These are phyloP conservation scores for Tachycineta bicolor DNA, from an alignment of 2,113 vertebrate genomes.

Conservation along the genomic window DNA sequence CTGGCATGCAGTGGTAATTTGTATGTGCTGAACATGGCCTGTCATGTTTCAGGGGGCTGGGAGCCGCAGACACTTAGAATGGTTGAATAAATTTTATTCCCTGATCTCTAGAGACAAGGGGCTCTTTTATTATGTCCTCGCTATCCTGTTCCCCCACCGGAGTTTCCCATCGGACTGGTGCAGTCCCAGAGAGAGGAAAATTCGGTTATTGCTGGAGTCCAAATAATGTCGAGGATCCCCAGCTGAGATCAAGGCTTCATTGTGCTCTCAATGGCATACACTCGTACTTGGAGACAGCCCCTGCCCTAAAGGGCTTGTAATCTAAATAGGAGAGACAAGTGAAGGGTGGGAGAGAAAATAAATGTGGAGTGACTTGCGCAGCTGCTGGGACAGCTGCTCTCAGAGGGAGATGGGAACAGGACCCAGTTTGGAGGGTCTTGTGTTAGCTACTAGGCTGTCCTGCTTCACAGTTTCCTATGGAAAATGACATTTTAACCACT, in stretches of 20 bases:
- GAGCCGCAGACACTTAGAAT: accelerated
- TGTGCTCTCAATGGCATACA: background rate
- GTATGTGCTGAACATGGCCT: background rate
- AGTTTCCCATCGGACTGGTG: background rate
- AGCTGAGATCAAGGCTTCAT: conserved; percentile 47
- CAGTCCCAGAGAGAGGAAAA: background rate
- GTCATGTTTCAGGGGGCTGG: background rate
- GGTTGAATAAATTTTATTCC: background rate
- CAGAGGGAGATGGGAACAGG: background rate
- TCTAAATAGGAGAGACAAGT: conserved; percentile 30
- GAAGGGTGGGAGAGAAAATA: conserved; percentile 34
- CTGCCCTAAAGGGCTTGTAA: conserved; percentile 4
- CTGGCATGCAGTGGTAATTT: background rate
- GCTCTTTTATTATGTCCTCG: background rate
- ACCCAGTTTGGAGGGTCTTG: background rate
- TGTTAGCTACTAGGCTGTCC: background rate
- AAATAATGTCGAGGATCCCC: background rate
- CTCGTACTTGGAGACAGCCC: background rate
- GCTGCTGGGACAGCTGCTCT: conserved; percentile 57
- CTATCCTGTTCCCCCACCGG: accelerated
- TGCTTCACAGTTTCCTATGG: background rate
- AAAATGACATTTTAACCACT: background rate
- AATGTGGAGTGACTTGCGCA: background rate
- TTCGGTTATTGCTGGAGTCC: background rate
- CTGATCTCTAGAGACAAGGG: background rate